phyloP scores from a whole-genome alignment of 2,888 invertebrate genomes.

The Acutogordius australiensis region DNA sequence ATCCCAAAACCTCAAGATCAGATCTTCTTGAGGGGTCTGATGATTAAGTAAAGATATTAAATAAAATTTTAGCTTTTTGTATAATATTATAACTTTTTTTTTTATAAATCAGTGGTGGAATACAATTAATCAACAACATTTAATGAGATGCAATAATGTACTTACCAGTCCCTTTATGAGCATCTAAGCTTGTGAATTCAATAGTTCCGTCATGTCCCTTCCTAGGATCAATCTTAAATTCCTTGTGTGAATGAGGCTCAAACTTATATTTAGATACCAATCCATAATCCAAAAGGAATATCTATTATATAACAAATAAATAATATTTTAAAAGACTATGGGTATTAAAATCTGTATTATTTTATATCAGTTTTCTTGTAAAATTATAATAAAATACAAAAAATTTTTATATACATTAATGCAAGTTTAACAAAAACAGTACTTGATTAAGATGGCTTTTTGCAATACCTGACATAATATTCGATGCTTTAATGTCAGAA shows the following conservation, averaged over 20 bases:
- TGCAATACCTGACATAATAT: conserved; percentile 45
- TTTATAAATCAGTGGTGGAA: too few species aligned
- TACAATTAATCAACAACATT: too few species aligned
- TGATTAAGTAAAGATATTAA: too few species aligned
- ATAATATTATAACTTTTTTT: too few species aligned
- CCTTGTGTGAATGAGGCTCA: conserved; percentile 40
- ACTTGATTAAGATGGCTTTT: not conserved
- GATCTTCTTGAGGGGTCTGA: conserved; percentile 29
- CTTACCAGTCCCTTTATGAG: conserved; percentile 51
- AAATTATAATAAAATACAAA: too few species aligned
- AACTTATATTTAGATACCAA: conserved; percentile 35
- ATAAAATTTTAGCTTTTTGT: too few species aligned
- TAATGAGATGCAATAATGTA: not conserved
- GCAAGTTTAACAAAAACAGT: not conserved
- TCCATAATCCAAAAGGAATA: conserved; percentile 72
- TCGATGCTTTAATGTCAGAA: conserved; percentile 89
- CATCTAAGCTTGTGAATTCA: conserved; percentile 85
- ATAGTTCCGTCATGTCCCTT: conserved; percentile 85
- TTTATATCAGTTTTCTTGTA: too few species aligned
- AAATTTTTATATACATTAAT: too few species aligned
- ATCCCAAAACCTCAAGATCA: conserved; percentile 72
- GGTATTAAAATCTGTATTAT: too few species aligned
- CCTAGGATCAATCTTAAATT: conserved; percentile 52
- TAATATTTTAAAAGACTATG: not conserved
- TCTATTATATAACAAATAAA: conserved; percentile 15